Conservation (phyloP, 2,888 invertebrate species). For the Erebia epiphron region DNA sequence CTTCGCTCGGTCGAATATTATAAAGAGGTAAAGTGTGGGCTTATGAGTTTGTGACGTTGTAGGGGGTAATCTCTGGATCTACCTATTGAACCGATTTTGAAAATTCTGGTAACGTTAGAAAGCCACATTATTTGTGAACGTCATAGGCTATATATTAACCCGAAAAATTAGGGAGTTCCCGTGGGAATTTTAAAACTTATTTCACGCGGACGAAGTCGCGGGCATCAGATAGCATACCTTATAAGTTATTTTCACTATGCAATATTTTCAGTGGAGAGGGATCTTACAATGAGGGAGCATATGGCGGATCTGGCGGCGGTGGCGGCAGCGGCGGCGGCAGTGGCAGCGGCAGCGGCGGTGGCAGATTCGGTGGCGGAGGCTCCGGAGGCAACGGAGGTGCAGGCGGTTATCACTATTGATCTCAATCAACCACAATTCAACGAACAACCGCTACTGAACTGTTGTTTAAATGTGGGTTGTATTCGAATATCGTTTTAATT, state of each 20-base stretch:
- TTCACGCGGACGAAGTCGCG: too few species aligned
- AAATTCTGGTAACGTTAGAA: too few species aligned
- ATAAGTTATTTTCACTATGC: neutral
- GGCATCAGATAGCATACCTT: too few species aligned
- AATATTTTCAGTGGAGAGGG: conserved; percentile 62
- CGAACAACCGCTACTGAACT: conserved; percentile 47
- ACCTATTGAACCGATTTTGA: too few species aligned
- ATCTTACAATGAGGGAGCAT: conserved; percentile 63
- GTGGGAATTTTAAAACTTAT: too few species aligned
- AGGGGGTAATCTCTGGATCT: too few species aligned
- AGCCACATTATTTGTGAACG: too few species aligned
- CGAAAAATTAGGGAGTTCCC: too few species aligned
- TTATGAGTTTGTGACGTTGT: too few species aligned
- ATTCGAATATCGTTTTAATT: conserved; percentile 28
- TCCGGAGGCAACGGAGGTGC: conserved; percentile 43
- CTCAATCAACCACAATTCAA: conserved; percentile 48
- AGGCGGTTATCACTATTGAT: conserved; percentile 73
- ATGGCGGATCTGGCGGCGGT: conserved; percentile 39
- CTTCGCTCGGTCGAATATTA: too few species aligned
- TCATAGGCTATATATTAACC: too few species aligned
- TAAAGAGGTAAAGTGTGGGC: too few species aligned
- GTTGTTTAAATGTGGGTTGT: conserved; percentile 37
- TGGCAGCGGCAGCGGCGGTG: conserved; percentile 45
- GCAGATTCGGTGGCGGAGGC: conserved; percentile 45
- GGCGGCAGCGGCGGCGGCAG: conserved; percentile 40